phyloP scores from a whole-genome alignment of 2,113 vertebrate genomes.

The Elanus axillaris region DNA sequence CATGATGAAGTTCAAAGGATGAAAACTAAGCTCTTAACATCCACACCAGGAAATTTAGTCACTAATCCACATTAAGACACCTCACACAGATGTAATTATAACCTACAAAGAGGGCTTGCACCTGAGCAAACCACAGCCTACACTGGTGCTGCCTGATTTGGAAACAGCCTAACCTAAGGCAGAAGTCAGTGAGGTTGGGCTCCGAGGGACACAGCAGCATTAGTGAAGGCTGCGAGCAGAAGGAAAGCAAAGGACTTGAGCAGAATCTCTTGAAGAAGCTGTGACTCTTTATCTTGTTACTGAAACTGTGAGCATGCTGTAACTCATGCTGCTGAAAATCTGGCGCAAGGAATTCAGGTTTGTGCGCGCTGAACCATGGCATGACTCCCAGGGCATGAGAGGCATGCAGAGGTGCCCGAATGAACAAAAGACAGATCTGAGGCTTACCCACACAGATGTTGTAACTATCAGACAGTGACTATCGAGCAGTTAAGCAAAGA shows the following conservation, averaged over 20 bases:
- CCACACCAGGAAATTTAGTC: not conserved
- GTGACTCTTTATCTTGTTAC: rapidly evolving
- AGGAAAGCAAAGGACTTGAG: not conserved
- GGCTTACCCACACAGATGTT: not conserved
- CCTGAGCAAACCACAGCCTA: not conserved
- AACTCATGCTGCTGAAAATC: not conserved
- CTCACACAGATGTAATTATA: not conserved
- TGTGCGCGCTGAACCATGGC: rapidly evolving
- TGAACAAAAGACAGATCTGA: not conserved
- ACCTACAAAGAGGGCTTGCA: not conserved
- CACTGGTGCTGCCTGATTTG: not conserved
- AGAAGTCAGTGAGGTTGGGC: not conserved
- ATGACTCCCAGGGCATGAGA: rapidly evolving
- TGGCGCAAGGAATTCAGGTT: not conserved
- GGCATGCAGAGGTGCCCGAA: not conserved
- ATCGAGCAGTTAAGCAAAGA: not conserved
- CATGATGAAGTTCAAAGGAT: not conserved
- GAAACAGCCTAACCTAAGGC: not conserved
- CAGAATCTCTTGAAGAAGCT: not conserved
- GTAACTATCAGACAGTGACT: rapidly evolving
- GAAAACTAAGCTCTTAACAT: not conserved
- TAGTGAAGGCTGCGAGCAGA: not conserved
- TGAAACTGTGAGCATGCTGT: rapidly evolving
- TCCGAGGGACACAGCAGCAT: not conserved
- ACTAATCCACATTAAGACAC: not conserved